A percentile compares a stretch with the other conserved stretches of the same genome.
phyloP scores from a whole-genome alignment of 2,113 vertebrate genomes.

The Phyllostomus discolor region DNA sequence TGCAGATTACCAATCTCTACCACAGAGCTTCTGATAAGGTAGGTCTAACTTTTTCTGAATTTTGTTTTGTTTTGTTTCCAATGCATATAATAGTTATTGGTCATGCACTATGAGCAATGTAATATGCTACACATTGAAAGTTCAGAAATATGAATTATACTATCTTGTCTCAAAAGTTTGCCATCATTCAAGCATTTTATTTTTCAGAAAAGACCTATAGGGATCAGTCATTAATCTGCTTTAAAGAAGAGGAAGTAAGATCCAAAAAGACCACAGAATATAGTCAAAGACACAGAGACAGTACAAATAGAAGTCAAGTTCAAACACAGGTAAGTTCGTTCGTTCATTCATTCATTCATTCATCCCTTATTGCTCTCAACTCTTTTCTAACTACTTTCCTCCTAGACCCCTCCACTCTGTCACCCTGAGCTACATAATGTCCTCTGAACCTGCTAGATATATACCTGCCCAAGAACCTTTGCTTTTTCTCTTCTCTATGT shows the following conservation, averaged over 20 bases:
- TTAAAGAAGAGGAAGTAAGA: not conserved
- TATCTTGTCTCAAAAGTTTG: not conserved
- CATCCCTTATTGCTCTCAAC: not conserved
- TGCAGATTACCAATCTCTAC: not conserved
- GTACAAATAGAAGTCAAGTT: not conserved
- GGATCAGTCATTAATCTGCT: not conserved
- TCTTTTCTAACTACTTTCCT: not conserved
- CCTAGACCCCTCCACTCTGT: not conserved
- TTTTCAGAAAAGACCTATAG: not conserved
- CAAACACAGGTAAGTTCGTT: not conserved
- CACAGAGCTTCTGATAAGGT: not conserved
- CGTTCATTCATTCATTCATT: not conserved
- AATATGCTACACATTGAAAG: not conserved
- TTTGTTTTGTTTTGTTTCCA: not conserved
- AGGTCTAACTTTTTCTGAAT: not conserved
- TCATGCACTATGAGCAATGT: not conserved
- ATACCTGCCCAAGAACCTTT: not conserved
- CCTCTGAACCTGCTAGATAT: not conserved
- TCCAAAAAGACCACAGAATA: not conserved
- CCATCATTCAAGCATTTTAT: not conserved
- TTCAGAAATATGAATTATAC: not conserved
- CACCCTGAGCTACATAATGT: not conserved
- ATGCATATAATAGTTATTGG: not conserved
- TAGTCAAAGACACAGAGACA: not conserved
- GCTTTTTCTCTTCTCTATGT: not conserved